Conservation (phyloP, 2,113 vertebrate species). For the Apodemus sylvaticus region DNA sequence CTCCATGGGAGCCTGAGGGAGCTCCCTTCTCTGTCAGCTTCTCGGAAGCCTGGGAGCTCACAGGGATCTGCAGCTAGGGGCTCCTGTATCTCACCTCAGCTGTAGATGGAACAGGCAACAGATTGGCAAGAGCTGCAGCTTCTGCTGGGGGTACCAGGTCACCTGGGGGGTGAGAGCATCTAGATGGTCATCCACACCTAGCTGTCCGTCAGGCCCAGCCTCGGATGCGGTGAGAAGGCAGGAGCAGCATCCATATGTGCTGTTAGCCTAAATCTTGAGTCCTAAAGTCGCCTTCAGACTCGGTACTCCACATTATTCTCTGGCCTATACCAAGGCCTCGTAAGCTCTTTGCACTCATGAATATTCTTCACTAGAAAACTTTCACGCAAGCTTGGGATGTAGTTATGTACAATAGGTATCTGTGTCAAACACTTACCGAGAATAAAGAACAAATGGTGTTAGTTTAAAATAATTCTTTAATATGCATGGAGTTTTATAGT, state of each 20-base stretch:
- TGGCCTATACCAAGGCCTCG: background rate
- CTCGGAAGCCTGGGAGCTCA: accelerated
- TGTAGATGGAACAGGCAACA: background rate
- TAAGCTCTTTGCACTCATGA: background rate
- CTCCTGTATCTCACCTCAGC: accelerated
- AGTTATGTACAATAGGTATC: background rate
- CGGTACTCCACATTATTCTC: background rate
- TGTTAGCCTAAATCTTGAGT: background rate
- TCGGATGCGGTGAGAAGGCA: accelerated
- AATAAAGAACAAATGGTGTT: background rate
- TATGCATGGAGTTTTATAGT: background rate
- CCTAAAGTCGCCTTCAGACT: background rate
- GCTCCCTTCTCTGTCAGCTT: background rate
- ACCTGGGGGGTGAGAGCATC: too few species aligned
- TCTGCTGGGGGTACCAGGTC: background rate
- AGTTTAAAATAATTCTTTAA: background rate
- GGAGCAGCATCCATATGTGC: accelerated
- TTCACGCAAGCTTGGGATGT: background rate
- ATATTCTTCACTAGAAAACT: background rate
- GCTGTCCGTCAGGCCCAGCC: background rate
- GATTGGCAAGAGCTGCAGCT: background rate
- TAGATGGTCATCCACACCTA: background rate
- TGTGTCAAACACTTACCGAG: background rate
- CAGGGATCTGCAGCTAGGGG: accelerated
- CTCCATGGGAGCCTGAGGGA: accelerated